Evolutionary conservation across 35 echinoderm and acorn worm genomes (phyloP).

Genomic region (Holothuria glaberrima): DNA sequence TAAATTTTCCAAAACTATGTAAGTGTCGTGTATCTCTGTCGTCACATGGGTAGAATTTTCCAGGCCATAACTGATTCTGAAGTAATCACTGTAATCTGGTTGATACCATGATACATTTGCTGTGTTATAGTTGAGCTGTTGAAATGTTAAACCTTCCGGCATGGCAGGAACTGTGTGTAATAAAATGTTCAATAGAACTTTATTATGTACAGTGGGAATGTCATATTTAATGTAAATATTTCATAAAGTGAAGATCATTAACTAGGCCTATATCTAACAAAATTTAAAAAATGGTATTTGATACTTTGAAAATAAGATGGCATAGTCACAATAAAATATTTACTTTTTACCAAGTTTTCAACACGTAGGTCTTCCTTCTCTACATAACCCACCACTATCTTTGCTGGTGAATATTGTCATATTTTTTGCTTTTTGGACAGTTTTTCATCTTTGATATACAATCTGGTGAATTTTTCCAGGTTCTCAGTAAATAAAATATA

Average conservation of each 20-base stretch:
- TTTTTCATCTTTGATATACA: too few species aligned
- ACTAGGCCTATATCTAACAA: too few species aligned
- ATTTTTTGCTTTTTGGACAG: too few species aligned
- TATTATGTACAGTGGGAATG: too few species aligned
- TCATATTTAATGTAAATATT: too few species aligned
- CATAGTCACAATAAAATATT: conserved; percentile 1
- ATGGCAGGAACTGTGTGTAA: neutral
- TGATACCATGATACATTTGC: neutral
- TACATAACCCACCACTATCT: neutral
- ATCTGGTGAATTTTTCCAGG: too few species aligned
- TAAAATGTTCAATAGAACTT: neutral
- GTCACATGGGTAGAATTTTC: neutral
- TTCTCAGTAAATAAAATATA: too few species aligned
- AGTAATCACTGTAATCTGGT: neutral
- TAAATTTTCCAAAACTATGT: conserved; percentile 2
- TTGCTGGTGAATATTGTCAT: too few species aligned
- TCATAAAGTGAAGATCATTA: too few species aligned
- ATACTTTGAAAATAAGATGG: neutral
- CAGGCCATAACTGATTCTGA: neutral
- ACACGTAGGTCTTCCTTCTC: neutral
- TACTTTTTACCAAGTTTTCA: neutral
- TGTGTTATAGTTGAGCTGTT: conserved; percentile 6
- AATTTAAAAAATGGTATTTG: neutral
- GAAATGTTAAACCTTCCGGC: neutral
- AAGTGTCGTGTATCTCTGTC: too few species aligned